Evolutionary conservation across 2,888 invertebrate genomes (phyloP).

Genomic region (Diogma glabrata): DNA sequence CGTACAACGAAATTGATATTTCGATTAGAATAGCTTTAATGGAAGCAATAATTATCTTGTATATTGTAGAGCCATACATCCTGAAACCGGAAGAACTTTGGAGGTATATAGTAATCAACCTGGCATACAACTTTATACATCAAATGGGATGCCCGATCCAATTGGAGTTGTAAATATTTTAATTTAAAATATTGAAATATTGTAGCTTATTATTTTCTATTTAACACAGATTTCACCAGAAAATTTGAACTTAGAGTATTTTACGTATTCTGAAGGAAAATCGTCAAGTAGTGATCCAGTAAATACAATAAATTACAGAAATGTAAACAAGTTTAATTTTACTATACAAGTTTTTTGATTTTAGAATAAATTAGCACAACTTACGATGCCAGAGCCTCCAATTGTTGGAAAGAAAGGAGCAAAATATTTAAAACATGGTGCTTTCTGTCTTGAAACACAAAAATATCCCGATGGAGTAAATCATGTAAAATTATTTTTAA

Average conservation of each 20-base stretch:
- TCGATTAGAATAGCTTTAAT: too few relatives aligned
- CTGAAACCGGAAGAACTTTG: conserved; percentile 57
- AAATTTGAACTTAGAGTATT: neutral
- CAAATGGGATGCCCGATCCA: conserved; percentile 57
- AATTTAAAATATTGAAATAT: neutral
- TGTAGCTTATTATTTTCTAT: neutral
- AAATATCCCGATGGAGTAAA: conserved; percentile 86
- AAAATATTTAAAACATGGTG: conserved; percentile 61
- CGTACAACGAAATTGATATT: too few relatives aligned
- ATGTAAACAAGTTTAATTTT: too few relatives aligned
- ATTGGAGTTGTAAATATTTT: neutral
- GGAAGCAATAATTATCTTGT: too few relatives aligned
- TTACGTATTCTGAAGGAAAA: too few relatives aligned
- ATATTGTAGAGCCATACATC: conserved; percentile 48
- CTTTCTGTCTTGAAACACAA: conserved; percentile 84
- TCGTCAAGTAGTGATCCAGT: too few relatives aligned
- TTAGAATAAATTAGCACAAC: too few relatives aligned
- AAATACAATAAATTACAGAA: too few relatives aligned
- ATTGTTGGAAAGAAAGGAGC: conserved; percentile 59
- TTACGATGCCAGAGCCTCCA: conserved; percentile 24
- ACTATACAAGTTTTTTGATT: too few relatives aligned
- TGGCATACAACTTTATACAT: conserved; percentile 83
- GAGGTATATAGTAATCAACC: conserved; percentile 80
- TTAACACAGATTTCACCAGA: neutral
- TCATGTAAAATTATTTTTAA: conserved; percentile 46